Evolutionary conservation across 2,888 invertebrate species (phyloP).

Genomic region (Charanyca ferruginea): DNA sequence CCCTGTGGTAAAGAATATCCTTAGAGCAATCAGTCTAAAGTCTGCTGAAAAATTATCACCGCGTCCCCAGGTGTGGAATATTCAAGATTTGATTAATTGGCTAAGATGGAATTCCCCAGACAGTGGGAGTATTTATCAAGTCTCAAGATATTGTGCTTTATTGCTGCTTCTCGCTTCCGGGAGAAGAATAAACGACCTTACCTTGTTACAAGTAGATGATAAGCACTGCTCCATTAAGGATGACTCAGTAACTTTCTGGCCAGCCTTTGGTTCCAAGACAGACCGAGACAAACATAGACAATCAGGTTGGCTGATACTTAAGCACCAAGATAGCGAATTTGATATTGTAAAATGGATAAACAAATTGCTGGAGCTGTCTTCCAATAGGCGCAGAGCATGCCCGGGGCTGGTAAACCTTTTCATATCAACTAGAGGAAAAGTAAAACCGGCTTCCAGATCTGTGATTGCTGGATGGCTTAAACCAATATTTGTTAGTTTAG

Average conservation of each 20-base stretch:
- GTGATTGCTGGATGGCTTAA: slow-evolving; percentile 20
- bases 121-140: slow-evolving; percentile 9
- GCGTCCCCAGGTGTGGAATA: slow-evolving; percentile 18
- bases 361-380: not conserved
- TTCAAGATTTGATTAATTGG: slow-evolving; percentile 10
- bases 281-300: slow-evolving; percentile 7
- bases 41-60: too few species aligned
- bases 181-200: too few species aligned
- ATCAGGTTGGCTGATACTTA: slow-evolving; percentile 18
- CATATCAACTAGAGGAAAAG: slow-evolving; percentile 13
- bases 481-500: not conserved
- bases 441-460: slow-evolving; percentile 21
- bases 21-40: slow-evolving; percentile 7
- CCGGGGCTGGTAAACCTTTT: slow-evolving; percentile 1
- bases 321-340: not conserved
- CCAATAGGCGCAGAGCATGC: not conserved
- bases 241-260: too few species aligned
- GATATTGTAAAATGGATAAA: slow-evolving; percentile 14
- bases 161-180: slow-evolving; percentile 1
- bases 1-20: slow-evolving; percentile 4
- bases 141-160: slow-evolving; percentile 2
- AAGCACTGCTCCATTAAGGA: too few species aligned
- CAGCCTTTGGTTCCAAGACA: not conserved
- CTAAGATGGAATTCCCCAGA: slow-evolving; percentile 8
- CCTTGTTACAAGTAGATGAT: too few species aligned